Evolutionary conservation across 30 jellyfish, hydroid and myxozoan genomes (phyloP).

Genomic region (Aurelia aurita complex sp. Pacific): DNA sequence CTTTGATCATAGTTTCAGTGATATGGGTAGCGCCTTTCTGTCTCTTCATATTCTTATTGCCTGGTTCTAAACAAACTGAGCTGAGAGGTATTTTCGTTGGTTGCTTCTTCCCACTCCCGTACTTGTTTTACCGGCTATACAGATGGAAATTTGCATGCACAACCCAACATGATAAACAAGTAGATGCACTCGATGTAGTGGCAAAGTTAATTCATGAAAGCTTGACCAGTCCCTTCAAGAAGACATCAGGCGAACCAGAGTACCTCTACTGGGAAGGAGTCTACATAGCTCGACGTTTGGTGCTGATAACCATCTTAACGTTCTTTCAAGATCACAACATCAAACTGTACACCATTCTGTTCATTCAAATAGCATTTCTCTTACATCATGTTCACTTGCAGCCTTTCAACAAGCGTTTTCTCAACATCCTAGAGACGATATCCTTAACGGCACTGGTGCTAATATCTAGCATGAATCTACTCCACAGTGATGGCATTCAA

Average conservation of each 20-base stretch:
- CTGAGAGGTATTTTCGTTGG: constrained; percentile 14
- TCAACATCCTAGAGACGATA: constrained; percentile 28
- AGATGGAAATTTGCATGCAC: not conserved
- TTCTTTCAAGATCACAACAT: constrained; percentile 10
- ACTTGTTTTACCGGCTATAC: not conserved
- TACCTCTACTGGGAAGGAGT: constrained; percentile 46
- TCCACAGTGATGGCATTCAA: no score
- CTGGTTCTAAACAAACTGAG: not conserved
- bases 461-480: constrained; percentile 11
- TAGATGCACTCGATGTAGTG: not conserved
- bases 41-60: not conserved
- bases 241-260: not conserved
- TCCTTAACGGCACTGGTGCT: constrained; percentile 9
- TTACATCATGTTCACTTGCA: constrained; percentile 53
- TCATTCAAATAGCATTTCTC: constrained; percentile 13
- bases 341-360: constrained; percentile 6
- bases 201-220: not conserved
- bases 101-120: constrained; percentile 41
- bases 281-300: constrained; percentile 22
- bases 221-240: constrained; percentile 24
- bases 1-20: constrained; percentile 1
- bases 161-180: not conserved
- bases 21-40: constrained; percentile 57
- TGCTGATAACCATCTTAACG: constrained; percentile 1
- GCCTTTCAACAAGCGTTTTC: constrained; percentile 27